These are phyloP conservation scores for Nesoenas mayeri DNA, from an alignment of 2,113 vertebrate species.

Conservation along the genomic window DNA sequence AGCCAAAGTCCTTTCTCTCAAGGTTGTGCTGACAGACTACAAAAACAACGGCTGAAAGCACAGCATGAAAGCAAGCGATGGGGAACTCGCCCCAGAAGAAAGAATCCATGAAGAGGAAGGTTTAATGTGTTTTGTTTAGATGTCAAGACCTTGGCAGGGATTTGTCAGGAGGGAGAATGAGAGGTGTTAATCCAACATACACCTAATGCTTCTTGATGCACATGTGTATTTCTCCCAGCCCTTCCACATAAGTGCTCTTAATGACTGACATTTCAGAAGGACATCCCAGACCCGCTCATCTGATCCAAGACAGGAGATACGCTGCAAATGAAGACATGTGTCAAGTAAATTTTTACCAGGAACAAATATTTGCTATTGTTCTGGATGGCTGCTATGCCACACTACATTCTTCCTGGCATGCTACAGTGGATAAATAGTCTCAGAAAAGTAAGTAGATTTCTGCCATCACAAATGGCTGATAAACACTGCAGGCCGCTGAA, in stretches of 20 bases:
- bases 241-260: not conserved
- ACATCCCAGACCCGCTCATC: not conserved
- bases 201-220: not conserved
- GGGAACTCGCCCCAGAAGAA: slow-evolving; percentile 64
- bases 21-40: slow-evolving; percentile 71
- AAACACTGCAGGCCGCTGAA: slow-evolving; percentile 25
- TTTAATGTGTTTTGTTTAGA: not conserved
- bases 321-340: not conserved
- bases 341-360: slow-evolving; percentile 4
- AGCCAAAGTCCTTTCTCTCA: slow-evolving; percentile 70
- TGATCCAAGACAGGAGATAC: not conserved
- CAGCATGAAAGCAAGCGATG: slow-evolving; percentile 27
- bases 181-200: not conserved
- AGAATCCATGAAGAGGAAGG: not conserved
- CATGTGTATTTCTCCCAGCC: not conserved
- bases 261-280: not conserved
- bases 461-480: slow-evolving; percentile 14
- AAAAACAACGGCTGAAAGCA: slow-evolving; percentile 72
- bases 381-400: slow-evolving; percentile 2
- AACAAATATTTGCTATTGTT: not conserved
- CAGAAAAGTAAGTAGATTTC: not conserved
- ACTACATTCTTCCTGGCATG: slow-evolving; percentile 15
- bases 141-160: not conserved
- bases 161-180: not conserved
- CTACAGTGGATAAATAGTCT: slow-evolving; percentile 36